Evolutionary conservation across 2,113 vertebrate species (phyloP), one percentile per base, ranked within the genome.

Genomic region (Laterallus jamaicensis): DNA sequence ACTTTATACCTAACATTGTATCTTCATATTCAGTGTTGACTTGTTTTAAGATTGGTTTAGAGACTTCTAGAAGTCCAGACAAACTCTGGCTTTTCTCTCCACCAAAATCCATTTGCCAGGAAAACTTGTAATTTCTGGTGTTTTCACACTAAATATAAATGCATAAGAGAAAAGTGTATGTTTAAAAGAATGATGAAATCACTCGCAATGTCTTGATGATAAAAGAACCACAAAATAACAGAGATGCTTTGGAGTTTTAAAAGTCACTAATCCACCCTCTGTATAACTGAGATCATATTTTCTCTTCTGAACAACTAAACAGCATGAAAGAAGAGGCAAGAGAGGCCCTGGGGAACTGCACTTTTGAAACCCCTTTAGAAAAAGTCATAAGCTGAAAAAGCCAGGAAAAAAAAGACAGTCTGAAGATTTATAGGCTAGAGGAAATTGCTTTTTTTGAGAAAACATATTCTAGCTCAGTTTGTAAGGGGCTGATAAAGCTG

Each of bases 401-500:
- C 22, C 42, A 62, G 50, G 4, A 17, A 50, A 70, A 28, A 82
- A 52, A 49, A 62, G 26, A 56, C 13, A 68, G 14, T 32, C 26
- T 78, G 66, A 88, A 88, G 80, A 90, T 86, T 64, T 94, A 81
- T 77, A 82, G 73, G 52, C 39, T 86, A 32, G 25, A 85, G 59
- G 19, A 91, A 86, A 82, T 93, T 54, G 21, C 29, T 59, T 55
- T 90, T 90, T 82, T 94, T 90, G 74, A 94, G 76, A 90, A 93
- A 91, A 82, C 18, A 8, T 40, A 71, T 89, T 95, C 96, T 73
- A 73, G 37, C 60, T 92, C 49, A 11, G 42, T 94, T 96, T 94
- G 56, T 84, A 94, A 95, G 49, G 24, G 60, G 8, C 40, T 39
- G 78, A 94, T 90, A 93, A 77, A 90, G n/a, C 32, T 73, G 39